Base-by-base conservation (phyloP, 2,113 vertebrate genomes). In the Polyodon spathula region DNA sequence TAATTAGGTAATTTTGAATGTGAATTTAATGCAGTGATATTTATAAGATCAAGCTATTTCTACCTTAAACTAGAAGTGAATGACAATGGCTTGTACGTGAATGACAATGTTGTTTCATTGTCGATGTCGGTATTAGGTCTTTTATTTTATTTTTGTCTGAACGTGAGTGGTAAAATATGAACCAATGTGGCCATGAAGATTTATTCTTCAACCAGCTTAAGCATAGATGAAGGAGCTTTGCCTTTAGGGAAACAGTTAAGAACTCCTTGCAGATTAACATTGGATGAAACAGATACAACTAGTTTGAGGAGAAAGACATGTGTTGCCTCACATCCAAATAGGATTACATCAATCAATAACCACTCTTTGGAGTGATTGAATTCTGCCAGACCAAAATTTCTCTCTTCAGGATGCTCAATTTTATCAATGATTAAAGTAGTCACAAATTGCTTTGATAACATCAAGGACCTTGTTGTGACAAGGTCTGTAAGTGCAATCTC, bases 341-440 rank as follows among this genome's bases (percentile, higher is more conserved):
- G 89, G 89, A 90, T 89, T 86, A 82, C 76, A 87, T 86, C 79
- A 86, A 79, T 93, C 89, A 88, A 69, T 91, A 89, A 74, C 58
- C 73, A 75, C 75, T 81, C 78, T 85, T 90, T 88, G 82, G 84
- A 89, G 71, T 84, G 78, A 86, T 81, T 86, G 81, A 85, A 86
- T 77, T 88, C 76, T 76, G 84, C 56, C 60, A 71, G 44, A 63
- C 68, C 69, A 63, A 74, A 54, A 70, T 68, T 73, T 76, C 86
- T 27, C 27, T 27, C 2, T 67, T 81, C 69, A 74, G 65, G 70
- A 81, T 68, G 75, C 78, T 86, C 81, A 81, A 79, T 88, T 84
- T 81, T 88, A 67, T 80, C 84, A 82, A 40, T 89, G 86, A 91
- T 89, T 91, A 90, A 87, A 89, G 85, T 76, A 57, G 75, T 64